Evolutionary conservation across 2,797 vertebrate genomes (phyloP).

Genomic region (Crocodylus rhombifer): DNA sequence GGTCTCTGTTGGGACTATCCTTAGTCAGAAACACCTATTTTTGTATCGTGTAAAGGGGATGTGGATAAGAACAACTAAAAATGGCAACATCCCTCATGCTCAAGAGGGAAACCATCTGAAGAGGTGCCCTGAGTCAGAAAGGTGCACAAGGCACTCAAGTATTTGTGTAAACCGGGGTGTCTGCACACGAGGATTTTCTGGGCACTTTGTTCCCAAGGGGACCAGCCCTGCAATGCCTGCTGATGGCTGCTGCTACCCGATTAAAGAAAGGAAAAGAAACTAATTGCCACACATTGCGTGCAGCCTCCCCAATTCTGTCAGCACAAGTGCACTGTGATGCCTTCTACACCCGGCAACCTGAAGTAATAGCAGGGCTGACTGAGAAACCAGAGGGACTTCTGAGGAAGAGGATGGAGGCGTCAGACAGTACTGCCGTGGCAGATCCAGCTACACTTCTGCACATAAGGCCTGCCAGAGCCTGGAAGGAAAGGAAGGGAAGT

Average conservation of each 20-base stretch:
- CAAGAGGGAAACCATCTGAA: not conserved
- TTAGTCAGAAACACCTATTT: not conserved
- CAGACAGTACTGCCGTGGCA: rapidly evolving
- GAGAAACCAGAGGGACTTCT: not conserved
- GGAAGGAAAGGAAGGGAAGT: not conserved
- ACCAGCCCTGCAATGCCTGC: not conserved
- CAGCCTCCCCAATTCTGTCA: not conserved
- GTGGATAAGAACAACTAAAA: not conserved
- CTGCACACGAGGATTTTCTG: not conserved
- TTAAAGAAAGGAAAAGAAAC: not conserved
- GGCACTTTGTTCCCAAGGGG: not conserved
- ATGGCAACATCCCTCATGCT: not conserved
- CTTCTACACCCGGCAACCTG: not conserved
- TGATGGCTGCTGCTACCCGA: not conserved
- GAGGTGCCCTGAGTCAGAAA: not conserved
- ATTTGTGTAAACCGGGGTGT: not conserved
- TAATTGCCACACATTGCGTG: not conserved
- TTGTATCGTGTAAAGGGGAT: not conserved
- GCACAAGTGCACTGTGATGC: not conserved
- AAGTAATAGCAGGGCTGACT: rapidly evolving
- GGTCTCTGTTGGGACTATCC: not conserved
- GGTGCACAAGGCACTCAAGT: not conserved
- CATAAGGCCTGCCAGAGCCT: rapidly evolving
- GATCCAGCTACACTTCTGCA: not conserved
- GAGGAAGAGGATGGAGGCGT: rapidly evolving